Conservation (phyloP, 1,140 invertebrate species). For the Drosophila sechellia region DNA sequence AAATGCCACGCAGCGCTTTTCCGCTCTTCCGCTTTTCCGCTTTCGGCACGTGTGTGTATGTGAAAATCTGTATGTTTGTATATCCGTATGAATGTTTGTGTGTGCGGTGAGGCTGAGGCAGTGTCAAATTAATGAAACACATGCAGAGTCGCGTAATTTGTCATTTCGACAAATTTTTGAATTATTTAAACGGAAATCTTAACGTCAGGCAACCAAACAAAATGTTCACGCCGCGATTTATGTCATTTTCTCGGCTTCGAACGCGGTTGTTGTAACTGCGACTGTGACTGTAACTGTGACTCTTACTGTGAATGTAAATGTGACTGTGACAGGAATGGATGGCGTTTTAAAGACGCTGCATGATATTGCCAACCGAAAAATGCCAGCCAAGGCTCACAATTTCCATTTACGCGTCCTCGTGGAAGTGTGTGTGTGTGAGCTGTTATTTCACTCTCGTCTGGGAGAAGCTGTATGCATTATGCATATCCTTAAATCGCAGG, state of each 20-base stretch:
- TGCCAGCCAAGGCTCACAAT: constrained; percentile 51
- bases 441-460: constrained; percentile 45
- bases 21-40: constrained; percentile 55
- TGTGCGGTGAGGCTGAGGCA: constrained; percentile 25
- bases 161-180: constrained; percentile 79
- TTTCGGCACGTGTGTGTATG: constrained; percentile 57
- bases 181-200: constrained; percentile 79
- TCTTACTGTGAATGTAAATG: constrained; percentile 10
- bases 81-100: constrained; percentile 1
- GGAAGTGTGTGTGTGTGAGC: constrained; percentile 1
- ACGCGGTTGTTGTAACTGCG: constrained; percentile 27
- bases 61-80: constrained; percentile 23
- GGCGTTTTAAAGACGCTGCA: constrained; percentile 53
- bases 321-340: constrained; percentile 46
- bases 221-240: constrained; percentile 51
- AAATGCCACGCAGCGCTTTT: constrained; percentile 72
- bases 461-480: constrained; percentile 43
- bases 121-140: constrained; percentile 75
- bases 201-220: constrained; percentile 54
- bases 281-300: constrained; percentile 25
- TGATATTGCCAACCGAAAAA: constrained; percentile 56
- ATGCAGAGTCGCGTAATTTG: constrained; percentile 74
- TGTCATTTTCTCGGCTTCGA: constrained; percentile 30
- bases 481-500: constrained; percentile 26
- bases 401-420: constrained; percentile 32